Evolutionary conservation across 2,797 vertebrate species (phyloP).

Genomic region (Poeciliopsis paucimaculata): DNA sequence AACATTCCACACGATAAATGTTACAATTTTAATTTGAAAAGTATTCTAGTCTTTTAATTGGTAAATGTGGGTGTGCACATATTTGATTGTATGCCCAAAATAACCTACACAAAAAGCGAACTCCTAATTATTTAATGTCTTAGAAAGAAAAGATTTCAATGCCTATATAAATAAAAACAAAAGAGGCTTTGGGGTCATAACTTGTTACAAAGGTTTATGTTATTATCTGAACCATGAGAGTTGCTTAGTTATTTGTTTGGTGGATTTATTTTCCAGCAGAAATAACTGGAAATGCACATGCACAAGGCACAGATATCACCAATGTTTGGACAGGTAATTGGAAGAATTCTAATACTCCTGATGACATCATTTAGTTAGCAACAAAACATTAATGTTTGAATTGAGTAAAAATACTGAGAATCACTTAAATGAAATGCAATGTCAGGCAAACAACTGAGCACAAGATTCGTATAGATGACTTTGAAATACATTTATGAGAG

Average conservation of each 20-base stretch:
- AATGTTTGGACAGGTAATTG: constrained; percentile 41
- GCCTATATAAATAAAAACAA: constrained; percentile 29
- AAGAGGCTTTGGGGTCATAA: constrained; percentile 64
- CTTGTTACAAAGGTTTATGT: constrained; percentile 68
- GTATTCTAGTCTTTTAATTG: constrained; percentile 7
- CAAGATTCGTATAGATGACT: not conserved
- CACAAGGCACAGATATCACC: constrained; percentile 52
- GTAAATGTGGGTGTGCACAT: constrained; percentile 14
- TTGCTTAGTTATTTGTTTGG: constrained; percentile 56
- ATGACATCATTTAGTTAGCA: constrained; percentile 9
- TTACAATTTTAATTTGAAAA: constrained; percentile 22
- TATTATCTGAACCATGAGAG: constrained; percentile 62
- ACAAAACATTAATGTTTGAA: not conserved
- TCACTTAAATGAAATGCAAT: not conserved
- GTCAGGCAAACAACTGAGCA: not conserved
- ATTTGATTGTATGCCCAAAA: constrained; percentile 30
- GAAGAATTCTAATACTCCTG: constrained; percentile 20
- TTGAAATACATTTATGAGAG: not conserved
- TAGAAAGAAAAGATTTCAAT: constrained; percentile 55
- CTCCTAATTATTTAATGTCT: constrained; percentile 55
- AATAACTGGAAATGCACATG: constrained; percentile 56
- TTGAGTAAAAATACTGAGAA: not conserved
- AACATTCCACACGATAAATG: constrained; percentile 14
- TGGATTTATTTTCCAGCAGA: constrained; percentile 56
- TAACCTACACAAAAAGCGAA: not conserved